Evolutionary conservation across 2,888 invertebrate genomes (phyloP), one percentile per base, ranked within the genome.

Genomic region (Drosophila engyochracea): DNA sequence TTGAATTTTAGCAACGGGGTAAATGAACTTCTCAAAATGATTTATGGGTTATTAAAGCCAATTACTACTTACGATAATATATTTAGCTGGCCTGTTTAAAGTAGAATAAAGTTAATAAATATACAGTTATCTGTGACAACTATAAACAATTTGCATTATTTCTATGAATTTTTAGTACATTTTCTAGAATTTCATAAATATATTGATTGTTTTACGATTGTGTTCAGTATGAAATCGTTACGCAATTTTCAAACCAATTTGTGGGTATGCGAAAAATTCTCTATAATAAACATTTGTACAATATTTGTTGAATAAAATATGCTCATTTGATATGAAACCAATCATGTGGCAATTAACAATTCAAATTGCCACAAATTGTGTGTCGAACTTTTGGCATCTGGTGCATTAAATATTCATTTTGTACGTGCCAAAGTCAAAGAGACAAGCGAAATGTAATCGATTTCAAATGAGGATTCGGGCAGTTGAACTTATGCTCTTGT

Each of bases 341-440:
- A 49, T 54, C 58, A 57, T 65, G 66, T 69, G 39, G 19, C 57
- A 72, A 66, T 73, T 70, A 72, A 70, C 68, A 58, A 78, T 83
- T 81, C 39, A 75, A 76, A 75, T 74, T 76, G 68, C 51, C 70
- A 66, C 59, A 73, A 81, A 81, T 73, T 83, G 69, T 37, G 30
- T 25, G 37, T 52, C 44, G 49, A 66, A 72, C 64, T 53, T 69
- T 66, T 68, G 68, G 33, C 72, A 67, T 68, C 54, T 44, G 28
- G 16, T 22, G 53, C 59, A 83, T 76, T 57, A 86, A 76, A 76
- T 78, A 86, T 89, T 78, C 57, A 90, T 76, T 71, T 58, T 53
- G 14, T 69, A 73, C 76, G 86, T 85, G 89, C 70, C 71, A 85
- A 79, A 73, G 72, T 70, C 75, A 77, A 68, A 75, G 31, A 58